These are phyloP conservation scores for Mya arenaria DNA, from an alignment of 1,140 invertebrate genomes.

Conservation along the genomic window DNA sequence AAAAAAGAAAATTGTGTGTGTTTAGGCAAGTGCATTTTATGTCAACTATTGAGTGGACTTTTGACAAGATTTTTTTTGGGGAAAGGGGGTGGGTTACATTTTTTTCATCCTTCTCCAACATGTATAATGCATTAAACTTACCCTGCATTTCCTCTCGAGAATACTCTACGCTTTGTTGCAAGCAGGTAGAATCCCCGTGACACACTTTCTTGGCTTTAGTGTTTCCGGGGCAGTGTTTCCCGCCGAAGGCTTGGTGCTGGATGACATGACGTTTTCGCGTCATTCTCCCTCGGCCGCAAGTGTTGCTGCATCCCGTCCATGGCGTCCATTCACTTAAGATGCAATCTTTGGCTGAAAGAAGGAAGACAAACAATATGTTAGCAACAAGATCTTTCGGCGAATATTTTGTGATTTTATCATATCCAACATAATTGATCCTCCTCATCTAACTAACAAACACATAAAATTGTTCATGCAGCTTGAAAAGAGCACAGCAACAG, in stretches of 20 bases:
- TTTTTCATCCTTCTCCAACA: neutral
- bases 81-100: neutral
- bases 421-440: too few relatives aligned
- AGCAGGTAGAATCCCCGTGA: conserved; percentile 33
- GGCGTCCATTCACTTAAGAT: conserved; percentile 41
- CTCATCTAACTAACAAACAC: too few relatives aligned
- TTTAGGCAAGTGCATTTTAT: too few relatives aligned
- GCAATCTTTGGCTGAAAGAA: conserved; percentile 47
- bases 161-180: conserved; percentile 53
- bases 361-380: too few relatives aligned
- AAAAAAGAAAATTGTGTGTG: too few relatives aligned
- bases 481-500: too few relatives aligned
- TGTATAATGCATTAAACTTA: neutral
- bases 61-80: neutral
- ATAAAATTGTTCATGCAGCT: too few relatives aligned
- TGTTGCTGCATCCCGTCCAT: conserved; percentile 43
- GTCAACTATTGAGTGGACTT: conserved; percentile 3
- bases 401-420: too few relatives aligned
- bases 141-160: conserved; percentile 47
- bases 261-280: conserved; percentile 36
- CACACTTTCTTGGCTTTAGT: conserved; percentile 32
- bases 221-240: conserved; percentile 15
- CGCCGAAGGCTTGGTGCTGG: conserved; percentile 26
- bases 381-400: too few relatives aligned
- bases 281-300: conserved; percentile 39